These are phyloP conservation scores for Triplophysa rosa DNA, from an alignment of 2,113 vertebrate species.

Conservation along the genomic window DNA sequence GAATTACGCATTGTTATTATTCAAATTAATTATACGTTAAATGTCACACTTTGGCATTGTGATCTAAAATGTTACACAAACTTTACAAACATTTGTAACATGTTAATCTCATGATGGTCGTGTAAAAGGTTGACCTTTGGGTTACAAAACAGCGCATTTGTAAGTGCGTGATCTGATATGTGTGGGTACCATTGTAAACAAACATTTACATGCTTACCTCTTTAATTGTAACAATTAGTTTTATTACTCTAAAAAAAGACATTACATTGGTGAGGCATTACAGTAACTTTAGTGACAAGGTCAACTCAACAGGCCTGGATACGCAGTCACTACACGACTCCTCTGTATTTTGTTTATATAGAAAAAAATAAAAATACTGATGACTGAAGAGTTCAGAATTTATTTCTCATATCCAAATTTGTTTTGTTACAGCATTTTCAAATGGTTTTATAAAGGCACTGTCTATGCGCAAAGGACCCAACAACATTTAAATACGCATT, in stretches of 20 bases:
- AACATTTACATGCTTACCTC: neutral
- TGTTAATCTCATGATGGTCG: neutral
- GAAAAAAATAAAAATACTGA: too few species aligned
- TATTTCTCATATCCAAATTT: neutral
- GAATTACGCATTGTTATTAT: neutral
- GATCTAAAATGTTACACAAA: neutral
- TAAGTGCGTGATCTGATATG: neutral
- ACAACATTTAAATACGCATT: neutral
- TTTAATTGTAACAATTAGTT: neutral
- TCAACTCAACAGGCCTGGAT: constrained; percentile 10
- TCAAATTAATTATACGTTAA: neutral
- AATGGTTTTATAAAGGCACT: neutral
- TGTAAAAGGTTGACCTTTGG: neutral
- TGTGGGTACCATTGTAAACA: neutral
- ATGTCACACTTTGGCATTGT: neutral
- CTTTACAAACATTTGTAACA: neutral
- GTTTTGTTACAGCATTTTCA: neutral
- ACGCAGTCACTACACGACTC: neutral
- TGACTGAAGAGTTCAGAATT: neutral
- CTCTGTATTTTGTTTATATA: neutral
- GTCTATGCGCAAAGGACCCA: neutral
- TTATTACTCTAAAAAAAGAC: neutral
- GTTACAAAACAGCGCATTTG: neutral
- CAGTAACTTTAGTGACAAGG: neutral
- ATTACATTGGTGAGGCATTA: neutral